Conservation (phyloP, 1,140 invertebrate genomes). For the Scaptomyza montana region DNA sequence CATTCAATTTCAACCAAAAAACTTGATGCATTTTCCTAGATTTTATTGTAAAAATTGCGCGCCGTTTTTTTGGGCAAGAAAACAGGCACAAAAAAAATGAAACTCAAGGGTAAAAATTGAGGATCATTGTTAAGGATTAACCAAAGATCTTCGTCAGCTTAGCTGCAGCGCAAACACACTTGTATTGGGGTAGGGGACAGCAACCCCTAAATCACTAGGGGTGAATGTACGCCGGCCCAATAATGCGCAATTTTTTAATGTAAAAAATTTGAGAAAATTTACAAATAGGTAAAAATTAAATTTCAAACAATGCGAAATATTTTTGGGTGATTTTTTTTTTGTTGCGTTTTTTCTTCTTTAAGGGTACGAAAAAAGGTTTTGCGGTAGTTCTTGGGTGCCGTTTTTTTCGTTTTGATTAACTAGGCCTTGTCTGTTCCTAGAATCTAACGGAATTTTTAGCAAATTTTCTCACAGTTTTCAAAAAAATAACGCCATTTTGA, state of each 20-base stretch:
- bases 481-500: background rate
- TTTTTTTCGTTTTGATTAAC: conserved; percentile 52
- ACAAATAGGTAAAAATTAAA: conserved; percentile 49
- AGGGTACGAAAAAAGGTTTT: conserved; percentile 41
- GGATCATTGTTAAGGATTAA: conserved; percentile 77
- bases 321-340: conserved; percentile 32
- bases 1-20: conserved; percentile 24
- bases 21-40: conserved; percentile 62
- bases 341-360: conserved; percentile 17
- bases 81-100: conserved; percentile 30
- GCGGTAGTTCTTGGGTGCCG: conserved; percentile 26
- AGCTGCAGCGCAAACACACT: conserved; percentile 57
- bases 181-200: conserved; percentile 23
- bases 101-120: conserved; percentile 81
- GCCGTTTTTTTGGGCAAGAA: conserved; percentile 50
- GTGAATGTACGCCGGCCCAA: conserved; percentile 43
- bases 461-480: conserved; percentile 68
- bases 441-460: conserved; percentile 70
- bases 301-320: conserved; percentile 52
- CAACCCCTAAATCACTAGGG: conserved; percentile 35
- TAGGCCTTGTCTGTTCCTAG: conserved; percentile 20
- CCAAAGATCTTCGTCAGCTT: conserved; percentile 79
- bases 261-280: conserved; percentile 63
- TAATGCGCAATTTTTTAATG: conserved; percentile 77
- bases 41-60: conserved; percentile 67